Base-by-base conservation (phyloP, 2,888 invertebrate species). In the Hypselothyrea guttata region DNA sequence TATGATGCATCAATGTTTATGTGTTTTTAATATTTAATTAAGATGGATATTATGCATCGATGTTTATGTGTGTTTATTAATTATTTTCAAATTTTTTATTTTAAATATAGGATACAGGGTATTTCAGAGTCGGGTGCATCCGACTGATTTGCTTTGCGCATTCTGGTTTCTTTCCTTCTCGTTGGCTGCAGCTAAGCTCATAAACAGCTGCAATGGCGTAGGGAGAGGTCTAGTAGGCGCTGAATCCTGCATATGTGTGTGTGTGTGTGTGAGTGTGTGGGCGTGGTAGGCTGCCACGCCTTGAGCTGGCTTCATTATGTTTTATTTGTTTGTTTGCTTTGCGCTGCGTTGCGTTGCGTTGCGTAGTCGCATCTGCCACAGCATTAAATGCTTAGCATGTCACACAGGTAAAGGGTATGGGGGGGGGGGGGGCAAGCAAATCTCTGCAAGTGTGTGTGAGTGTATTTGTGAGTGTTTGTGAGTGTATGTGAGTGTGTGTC, bases 371-470 rank as follows among this genome's bases (percentile, higher is more conserved):
- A 22, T 71, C 60, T 65, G 78, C 35, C 53, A 45, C 34, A 54
- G 73, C 73, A 75, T 82, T 75, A 71, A 82, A 73, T 71, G 78
- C 75, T 75, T 71, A 67, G 56, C 58, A 60, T 64, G 56, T 42
- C 45, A 46, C 54, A 55, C 18, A 47, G 12, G 11, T 16, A 11
- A 22, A 16, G n/a, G 11, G 18, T 30, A 22, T 18, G 7, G 40
- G n/a, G 33, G 9, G 7, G 7, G 1, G 2, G 5, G 16, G 9
- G 28, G 8, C 22, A 7, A 11, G 31, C 22, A 7, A 11, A 16
- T 7, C 7, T 11, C 7, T 13, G 38, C 13, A 13, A 37, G 34
- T 42, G 28, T 28, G 46, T 47, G 35, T 13, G 22, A 37, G 22
- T 22, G 22, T 22, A 5, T n/a, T n/a, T 22, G 22, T 22, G 5